Base-by-base conservation (phyloP, 2,888 invertebrate species). In the Caenorhabditis virilis region DNA sequence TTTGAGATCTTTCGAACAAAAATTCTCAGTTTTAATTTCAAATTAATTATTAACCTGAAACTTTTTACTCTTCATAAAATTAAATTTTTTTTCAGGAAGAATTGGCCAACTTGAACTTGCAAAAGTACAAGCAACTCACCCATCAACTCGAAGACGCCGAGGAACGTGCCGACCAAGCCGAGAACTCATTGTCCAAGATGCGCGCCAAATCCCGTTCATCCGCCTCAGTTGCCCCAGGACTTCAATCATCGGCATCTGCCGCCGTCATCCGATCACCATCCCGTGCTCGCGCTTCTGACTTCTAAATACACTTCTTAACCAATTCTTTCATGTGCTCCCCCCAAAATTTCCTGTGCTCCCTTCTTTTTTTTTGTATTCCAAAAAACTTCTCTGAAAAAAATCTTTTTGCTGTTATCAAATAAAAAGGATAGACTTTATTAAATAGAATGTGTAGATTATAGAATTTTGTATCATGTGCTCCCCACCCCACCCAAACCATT, bases 91-190 rank as follows among this genome's bases (percentile, higher is more conserved):
- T 75, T 20, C 68, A 75, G 76, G 80, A 86, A 80, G 86, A 86
- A 69, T 83, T 86, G 52, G 86, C 86, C 64, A 85, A 85, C 70
- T 79, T 85, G 52, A 86, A 86, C 80, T 82, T 86, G 74, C 85
- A 85, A 72, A 86, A 86, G 80, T 86, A 85, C 84, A 84, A 86
- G 73, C 86, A 86, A 78, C 83, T 85, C 26, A 85, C 86, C 76
- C 84, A 84, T 69, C 86, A 86, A 65, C 77, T 86, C 57, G 86
- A 86, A 66, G 86, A 86, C 67, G 85, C 86, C 54, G 86, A 86
- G 77, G 86, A 86, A 74, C 82, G 85, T 25, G 85, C 86, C 57
- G 85, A 85, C 67, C 70, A 80, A 47, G 85, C 86, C 56, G 86
- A 86, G 77, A 84, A 83, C 74, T 80, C 84, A 26, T 78, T 87